Evolutionary conservation across 2,888 invertebrate genomes (phyloP), one percentile per base, ranked within the genome.

Genomic region (Caenorhabditis afra): DNA sequence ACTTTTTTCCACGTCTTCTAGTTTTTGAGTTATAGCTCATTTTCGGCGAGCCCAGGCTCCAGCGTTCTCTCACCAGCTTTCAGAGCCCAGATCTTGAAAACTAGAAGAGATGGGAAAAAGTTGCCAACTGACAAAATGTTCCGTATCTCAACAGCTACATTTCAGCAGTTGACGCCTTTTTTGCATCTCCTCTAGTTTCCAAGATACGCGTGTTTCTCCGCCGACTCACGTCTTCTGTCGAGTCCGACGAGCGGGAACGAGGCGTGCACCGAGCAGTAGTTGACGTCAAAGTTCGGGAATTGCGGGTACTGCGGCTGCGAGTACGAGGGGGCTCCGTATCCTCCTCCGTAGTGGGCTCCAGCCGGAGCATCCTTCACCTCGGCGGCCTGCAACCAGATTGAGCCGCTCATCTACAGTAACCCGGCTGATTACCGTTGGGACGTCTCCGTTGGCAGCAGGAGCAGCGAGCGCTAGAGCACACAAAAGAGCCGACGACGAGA

Each of bases 221-320:
- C 4, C 7, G 29, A 76, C 68, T 50, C 23, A 68, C 79, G 75
- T 71, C 62, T 79, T 37, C 62, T 62, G 16, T 74, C 64, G 16
- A 71, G 50, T 45, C 80, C 83, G 41, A 81, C 79, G 39, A 85
- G 50, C 39, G 85, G 85, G 82, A 85, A 85, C 29, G 82, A 81
- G 37, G 83, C 83, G 52, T 85, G 83, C 16, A 84, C 83, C 16
- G 85, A 82, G 75, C 85, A 85, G 65, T 85, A 85, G 74, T 83
- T 84, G 68, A 85, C 85, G 59, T 85, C 85, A 39, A 74, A 82
- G 58, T 83, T 82, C 53, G 83, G 82, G 57, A 75, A 70, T 8
- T 74, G 67, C 29, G 29, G 4, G 44, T 78, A 85, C 49, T 75
- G 79, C 39, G 81, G 78, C 22, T 65, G 71, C 14, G 47, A n/a